Evolutionary conservation across 2,888 invertebrate genomes (phyloP).

Genomic region (Masnerella sp.): DNA sequence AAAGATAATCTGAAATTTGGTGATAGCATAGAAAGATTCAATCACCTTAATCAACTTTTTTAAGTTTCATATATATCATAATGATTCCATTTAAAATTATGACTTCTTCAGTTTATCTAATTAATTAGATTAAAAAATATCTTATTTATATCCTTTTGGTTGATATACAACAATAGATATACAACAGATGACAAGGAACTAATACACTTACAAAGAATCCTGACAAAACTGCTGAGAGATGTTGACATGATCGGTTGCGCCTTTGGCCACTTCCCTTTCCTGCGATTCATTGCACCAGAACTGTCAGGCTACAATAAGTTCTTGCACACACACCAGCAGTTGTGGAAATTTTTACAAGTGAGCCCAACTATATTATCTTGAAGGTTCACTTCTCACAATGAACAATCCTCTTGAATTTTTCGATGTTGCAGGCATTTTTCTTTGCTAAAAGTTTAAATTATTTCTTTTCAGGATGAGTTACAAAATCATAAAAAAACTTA

Average conservation of each 20-base stretch:
- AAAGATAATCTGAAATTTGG: too few species aligned
- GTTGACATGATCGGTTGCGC: conserved; percentile 90
- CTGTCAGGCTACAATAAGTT: conserved; percentile 88
- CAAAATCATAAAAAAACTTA: conserved; percentile 84
- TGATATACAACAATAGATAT: conserved; percentile 79
- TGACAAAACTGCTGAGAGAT: conserved; percentile 85
- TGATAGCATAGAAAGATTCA: too few species aligned
- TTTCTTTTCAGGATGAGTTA: conserved; percentile 80
- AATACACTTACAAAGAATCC: conserved; percentile 82
- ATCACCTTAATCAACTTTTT: too few species aligned
- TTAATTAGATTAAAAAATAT: background rate
- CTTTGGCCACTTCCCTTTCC: conserved; percentile 88
- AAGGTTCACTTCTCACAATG: conserved; percentile 35
- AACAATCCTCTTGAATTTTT: too few species aligned
- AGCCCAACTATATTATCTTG: conserved; percentile 49
- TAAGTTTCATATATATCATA: too few species aligned
- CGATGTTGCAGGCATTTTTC: conserved; percentile 4
- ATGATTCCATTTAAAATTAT: too few species aligned
- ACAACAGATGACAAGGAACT: conserved; percentile 85
- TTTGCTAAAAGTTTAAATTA: background rate
- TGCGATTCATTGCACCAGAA: conserved; percentile 84
- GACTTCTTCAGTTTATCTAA: too few species aligned
- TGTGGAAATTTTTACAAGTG: conserved; percentile 85
- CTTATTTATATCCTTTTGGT: too few species aligned
- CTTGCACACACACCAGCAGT: conserved; percentile 83